These are phyloP conservation scores for Hormaphis cornu DNA, from an alignment of 1,140 invertebrate species.

Conservation along the genomic window DNA sequence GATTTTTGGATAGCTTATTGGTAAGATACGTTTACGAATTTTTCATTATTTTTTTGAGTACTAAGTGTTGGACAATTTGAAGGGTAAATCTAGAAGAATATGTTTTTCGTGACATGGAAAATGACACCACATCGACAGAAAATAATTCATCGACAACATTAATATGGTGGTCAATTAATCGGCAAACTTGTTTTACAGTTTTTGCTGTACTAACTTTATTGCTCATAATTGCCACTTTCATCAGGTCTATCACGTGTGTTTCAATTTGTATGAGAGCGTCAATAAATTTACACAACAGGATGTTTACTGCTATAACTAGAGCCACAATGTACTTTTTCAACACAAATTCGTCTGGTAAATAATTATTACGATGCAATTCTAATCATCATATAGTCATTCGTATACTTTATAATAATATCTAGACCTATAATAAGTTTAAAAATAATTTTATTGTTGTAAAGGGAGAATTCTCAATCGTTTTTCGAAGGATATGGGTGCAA, in stretches of 20 bases:
- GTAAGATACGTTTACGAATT: constrained; percentile 44
- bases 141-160: neutral
- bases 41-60: neutral
- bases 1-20: constrained; percentile 72
- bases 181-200: constrained; percentile 48
- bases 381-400: neutral
- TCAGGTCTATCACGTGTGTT: constrained; percentile 64
- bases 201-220: constrained; percentile 53
- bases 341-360: constrained; percentile 57
- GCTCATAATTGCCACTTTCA: constrained; percentile 51
- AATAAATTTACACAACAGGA: constrained; percentile 65
- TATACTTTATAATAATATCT: constrained; percentile 34
- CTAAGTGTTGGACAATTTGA: too few relatives aligned
- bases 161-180: constrained; percentile 8
- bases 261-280: constrained; percentile 69
- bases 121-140: too few relatives aligned
- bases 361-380: constrained; percentile 1
- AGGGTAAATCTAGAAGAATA: constrained; percentile 47
- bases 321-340: constrained; percentile 85
- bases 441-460: constrained; percentile 33
- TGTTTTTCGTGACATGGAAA: neutral
- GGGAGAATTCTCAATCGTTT: constrained; percentile 66
- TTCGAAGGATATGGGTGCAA: constrained; percentile 66
- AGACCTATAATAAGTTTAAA: too few relatives aligned
- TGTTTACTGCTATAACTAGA: constrained; percentile 70